phyloP scores from a whole-genome alignment of 2,797 vertebrate species.

The Sebastes minor region DNA sequence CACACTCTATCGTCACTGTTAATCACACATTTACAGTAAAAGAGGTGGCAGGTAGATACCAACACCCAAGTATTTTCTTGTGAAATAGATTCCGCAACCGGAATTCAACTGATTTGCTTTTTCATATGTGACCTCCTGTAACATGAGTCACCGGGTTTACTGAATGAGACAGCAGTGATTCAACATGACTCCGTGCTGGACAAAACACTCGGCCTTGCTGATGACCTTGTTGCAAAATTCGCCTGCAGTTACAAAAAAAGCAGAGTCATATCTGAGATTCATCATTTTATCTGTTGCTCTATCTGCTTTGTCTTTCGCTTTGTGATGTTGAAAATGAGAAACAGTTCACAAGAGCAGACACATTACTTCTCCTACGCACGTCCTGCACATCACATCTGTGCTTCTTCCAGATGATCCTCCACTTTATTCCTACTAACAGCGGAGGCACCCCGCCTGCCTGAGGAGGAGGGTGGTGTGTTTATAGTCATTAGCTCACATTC shows the following conservation, averaged over 20 bases:
- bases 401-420: background rate
- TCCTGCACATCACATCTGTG: background rate
- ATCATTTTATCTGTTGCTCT: background rate
- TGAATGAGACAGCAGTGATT: constrained; percentile 47
- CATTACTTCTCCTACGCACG: background rate
- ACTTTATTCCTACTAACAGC: background rate
- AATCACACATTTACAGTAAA: constrained; percentile 4
- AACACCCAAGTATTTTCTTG: background rate
- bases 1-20: background rate
- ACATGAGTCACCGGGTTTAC: constrained; percentile 32
- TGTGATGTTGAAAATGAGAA: background rate
- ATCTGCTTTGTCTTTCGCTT: background rate
- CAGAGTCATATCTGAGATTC: background rate
- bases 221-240: constrained; percentile 6
- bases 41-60: background rate
- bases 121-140: background rate
- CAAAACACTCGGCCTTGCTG: background rate
- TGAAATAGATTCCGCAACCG: background rate
- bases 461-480: too few species aligned
- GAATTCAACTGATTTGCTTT: constrained; percentile 24
- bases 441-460: background rate
- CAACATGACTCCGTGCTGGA: constrained; percentile 36
- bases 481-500: too few species aligned
- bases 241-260: background rate
- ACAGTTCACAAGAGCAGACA: background rate